These are phyloP conservation scores for Machimus atricapillus DNA, from an alignment of 2,888 invertebrate genomes.

Conservation along the genomic window DNA sequence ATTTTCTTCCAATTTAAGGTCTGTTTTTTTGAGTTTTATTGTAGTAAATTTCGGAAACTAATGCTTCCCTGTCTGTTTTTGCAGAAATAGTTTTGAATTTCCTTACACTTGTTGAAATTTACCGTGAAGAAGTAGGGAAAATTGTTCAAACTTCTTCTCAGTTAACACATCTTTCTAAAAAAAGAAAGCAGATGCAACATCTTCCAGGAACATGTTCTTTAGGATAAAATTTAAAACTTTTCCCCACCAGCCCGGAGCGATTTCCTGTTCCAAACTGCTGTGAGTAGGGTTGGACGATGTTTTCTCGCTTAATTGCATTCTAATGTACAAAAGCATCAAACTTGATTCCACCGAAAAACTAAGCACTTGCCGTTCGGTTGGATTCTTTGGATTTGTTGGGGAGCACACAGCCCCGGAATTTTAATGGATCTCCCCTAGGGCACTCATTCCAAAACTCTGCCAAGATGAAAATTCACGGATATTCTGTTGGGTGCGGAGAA, in stretches of 20 bases:
- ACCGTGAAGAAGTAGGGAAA: not conserved
- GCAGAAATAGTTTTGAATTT: not conserved
- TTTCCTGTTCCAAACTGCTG: not conserved
- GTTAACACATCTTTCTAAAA: not conserved
- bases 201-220: not conserved
- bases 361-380: not conserved
- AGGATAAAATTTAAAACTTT: not conserved
- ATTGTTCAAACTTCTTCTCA: not conserved
- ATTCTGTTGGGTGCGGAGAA: not conserved
- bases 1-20: too few relatives aligned
- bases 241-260: not conserved
- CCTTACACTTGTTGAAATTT: not conserved
- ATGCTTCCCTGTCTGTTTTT: not conserved
- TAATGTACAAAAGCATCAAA: not conserved
- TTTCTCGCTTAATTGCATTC: not conserved
- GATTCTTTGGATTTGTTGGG: not conserved
- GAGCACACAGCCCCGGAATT: not conserved
- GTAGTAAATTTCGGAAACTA: not conserved
- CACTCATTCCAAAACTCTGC: not conserved
- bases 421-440: not conserved
- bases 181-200: not conserved
- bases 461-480: not conserved
- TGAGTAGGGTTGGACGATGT: not conserved
- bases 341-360: not conserved
- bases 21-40: not conserved